Conservation (phyloP, 2,113 vertebrate species). For the Myotis lucifugus region DNA sequence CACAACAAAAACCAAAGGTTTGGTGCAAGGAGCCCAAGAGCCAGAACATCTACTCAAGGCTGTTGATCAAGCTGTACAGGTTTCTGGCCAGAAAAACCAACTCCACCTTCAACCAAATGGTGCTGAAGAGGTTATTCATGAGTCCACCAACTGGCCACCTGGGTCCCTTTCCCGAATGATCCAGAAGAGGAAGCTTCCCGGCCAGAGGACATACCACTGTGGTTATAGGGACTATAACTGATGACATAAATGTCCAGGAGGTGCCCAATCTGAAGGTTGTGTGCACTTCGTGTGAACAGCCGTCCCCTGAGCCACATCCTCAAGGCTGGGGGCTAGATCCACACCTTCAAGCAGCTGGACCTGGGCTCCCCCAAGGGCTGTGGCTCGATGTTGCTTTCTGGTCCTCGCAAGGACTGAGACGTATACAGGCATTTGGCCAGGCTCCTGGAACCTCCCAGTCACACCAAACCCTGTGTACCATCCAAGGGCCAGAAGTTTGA, state of each 20-base stretch:
- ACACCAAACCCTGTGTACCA: background rate
- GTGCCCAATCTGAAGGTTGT: background rate
- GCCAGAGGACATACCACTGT: background rate
- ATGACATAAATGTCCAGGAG: background rate
- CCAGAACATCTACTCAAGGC: background rate
- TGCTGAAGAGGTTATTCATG: background rate
- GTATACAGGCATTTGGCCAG: background rate
- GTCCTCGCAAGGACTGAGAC: background rate
- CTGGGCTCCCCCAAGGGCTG: background rate
- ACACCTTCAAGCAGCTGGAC: background rate
- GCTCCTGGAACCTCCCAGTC: background rate
- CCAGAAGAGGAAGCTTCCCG: background rate
- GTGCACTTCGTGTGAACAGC: background rate
- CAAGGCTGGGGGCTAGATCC: background rate
- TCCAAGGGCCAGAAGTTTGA: background rate
- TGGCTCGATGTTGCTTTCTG: background rate
- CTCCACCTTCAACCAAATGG: background rate
- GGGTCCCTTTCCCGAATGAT: background rate
- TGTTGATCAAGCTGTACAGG: background rate
- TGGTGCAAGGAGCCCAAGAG: background rate
- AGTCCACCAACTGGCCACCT: background rate
- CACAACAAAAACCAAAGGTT: background rate
- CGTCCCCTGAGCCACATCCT: background rate
- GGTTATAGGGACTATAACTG: background rate
- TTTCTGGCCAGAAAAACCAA: background rate